Evolutionary conservation across 2,113 vertebrate species (phyloP).

Genomic region (Natator depressus): DNA sequence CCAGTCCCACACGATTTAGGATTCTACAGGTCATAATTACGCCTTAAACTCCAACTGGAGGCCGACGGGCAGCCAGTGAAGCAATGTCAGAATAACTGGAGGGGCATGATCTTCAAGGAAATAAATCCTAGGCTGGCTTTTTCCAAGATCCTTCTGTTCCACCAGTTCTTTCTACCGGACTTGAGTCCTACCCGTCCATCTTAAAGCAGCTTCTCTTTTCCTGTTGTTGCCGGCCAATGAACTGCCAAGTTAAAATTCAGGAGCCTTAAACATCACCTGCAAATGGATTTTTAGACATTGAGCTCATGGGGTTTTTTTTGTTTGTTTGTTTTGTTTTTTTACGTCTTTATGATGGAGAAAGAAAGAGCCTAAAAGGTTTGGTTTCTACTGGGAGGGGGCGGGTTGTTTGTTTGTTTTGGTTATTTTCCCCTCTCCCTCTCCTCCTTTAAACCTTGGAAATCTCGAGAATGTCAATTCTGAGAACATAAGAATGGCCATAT

Average conservation of each 20-base stretch:
- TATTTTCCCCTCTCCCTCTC: too few species aligned
- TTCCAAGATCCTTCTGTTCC: neutral
- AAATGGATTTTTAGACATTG: neutral
- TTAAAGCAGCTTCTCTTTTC: neutral
- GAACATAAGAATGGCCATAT: too few species aligned
- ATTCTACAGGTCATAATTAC: neutral
- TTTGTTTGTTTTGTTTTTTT: fast-evolving
- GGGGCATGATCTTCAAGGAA: neutral
- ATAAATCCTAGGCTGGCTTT: fast-evolving
- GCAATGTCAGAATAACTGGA: neutral
- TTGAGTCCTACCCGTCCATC: neutral
- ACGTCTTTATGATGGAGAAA: neutral
- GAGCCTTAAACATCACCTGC: neutral
- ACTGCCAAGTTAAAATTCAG: neutral
- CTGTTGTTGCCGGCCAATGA: neutral
- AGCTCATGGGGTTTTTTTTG: neutral
- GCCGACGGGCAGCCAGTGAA: neutral
- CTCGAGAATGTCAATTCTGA: neutral
- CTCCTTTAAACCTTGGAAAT: neutral
- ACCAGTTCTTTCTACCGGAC: neutral
- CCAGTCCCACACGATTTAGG: neutral
- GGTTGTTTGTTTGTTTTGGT: too few species aligned
- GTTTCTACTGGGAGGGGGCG: too few species aligned
- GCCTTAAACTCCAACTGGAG: neutral
- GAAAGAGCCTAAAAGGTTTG: neutral